A percentile compares a stretch with the other conserved stretches of the same genome.
These are phyloP conservation scores for Puma concolor DNA, from an alignment of 2,113 vertebrate species.

Conservation along the genomic window DNA sequence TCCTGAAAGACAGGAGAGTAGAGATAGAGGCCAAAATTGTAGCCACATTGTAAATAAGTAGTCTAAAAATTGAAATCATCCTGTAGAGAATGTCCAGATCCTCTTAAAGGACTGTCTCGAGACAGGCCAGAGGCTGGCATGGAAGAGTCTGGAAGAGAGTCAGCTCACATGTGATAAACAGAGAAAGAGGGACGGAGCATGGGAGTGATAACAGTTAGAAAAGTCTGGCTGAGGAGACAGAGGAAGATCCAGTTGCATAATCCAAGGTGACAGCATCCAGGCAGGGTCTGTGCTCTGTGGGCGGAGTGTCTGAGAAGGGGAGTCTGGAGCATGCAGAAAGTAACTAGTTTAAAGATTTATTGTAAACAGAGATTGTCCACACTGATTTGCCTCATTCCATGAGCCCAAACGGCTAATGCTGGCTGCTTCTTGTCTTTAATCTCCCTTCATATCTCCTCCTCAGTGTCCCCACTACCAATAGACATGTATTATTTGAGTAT, in stretches of 20 bases:
- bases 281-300: slow-evolving; percentile 37
- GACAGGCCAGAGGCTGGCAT: not conserved
- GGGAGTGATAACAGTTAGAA: not conserved
- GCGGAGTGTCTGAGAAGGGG: not conserved
- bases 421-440: slow-evolving; percentile 31
- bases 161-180: slow-evolving; percentile 39
- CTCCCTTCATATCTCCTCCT: not conserved
- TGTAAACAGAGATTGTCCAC: slow-evolving; percentile 57
- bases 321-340: not conserved
- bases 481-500: not conserved
- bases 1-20: not conserved
- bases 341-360: slow-evolving; percentile 47
- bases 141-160: slow-evolving; percentile 39
- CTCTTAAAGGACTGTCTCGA: not conserved
- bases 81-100: slow-evolving; percentile 24
- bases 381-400: not conserved
- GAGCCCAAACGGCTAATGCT: not conserved
- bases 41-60: slow-evolving; percentile 27
- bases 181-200: slow-evolving; percentile 12
- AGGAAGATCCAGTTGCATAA: slow-evolving; percentile 33
- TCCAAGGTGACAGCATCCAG: slow-evolving; percentile 69
- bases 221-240: slow-evolving; percentile 38
- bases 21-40: slow-evolving; percentile 23
- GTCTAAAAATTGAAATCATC: not conserved
- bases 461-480: not conserved